These are phyloP conservation scores for Porphyrio hochstetteri DNA, from an alignment of 2,113 vertebrate genomes.

Conservation along the genomic window DNA sequence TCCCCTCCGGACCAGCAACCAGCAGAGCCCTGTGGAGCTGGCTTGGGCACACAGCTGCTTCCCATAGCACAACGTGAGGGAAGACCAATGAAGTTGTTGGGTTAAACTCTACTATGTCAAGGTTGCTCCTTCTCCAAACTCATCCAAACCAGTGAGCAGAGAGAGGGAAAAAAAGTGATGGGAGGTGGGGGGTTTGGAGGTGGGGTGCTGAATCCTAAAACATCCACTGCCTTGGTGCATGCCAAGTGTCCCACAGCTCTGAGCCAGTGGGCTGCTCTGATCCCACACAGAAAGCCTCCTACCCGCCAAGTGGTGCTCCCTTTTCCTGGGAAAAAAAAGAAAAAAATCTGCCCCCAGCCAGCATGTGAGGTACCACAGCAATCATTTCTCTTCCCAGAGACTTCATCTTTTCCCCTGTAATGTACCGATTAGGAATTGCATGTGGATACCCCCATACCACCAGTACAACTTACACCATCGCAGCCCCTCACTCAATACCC, in stretches of 20 bases:
- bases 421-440: background rate
- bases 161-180: background rate
- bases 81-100: background rate
- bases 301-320: background rate
- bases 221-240: background rate
- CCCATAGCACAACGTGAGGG: rapidly evolving
- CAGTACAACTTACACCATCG: rapidly evolving
- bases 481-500: background rate
- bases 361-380: background rate
- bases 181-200: too few species aligned
- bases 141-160: background rate
- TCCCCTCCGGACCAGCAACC: background rate
- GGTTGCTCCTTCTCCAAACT: background rate
- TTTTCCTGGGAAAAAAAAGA: too few species aligned
- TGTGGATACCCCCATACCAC: background rate
- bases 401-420: background rate
- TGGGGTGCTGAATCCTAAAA: background rate
- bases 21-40: background rate
- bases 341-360: background rate
- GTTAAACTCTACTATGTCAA: background rate
- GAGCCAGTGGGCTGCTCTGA: background rate
- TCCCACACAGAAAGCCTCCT: background rate
- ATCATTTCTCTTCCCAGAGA: background rate
- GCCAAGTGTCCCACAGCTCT: background rate
- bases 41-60: background rate